Base-by-base conservation (phyloP, 2,888 invertebrate genomes). In the Xanthia icteritia region DNA sequence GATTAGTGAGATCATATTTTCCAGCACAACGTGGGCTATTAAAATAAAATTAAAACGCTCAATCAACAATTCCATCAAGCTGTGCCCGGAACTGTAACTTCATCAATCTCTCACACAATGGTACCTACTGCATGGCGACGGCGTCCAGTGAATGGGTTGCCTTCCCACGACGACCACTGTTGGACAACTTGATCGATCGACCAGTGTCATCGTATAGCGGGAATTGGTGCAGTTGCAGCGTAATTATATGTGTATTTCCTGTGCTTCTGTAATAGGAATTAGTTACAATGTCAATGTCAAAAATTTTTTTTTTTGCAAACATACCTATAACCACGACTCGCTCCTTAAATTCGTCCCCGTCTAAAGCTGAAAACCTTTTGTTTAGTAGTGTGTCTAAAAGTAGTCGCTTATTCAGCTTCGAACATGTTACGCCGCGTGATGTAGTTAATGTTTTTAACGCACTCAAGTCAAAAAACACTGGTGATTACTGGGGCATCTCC, bases 161-260 rank as follows among this genome's bases (percentile, higher is more conserved):
- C 54, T 39, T 65, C 86, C 66, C 76, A 69, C 86, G 56, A 39
- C 61, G 68, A 13, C 67, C 85, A 81, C 70, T 70, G 85, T 58
- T 83, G 86, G 84, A 77, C 86, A 83, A 68, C 70, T 13, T 83
- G 84, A 84, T 84, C 51, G 86, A 84, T 84, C 63, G 84, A 61
- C 23, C n/a, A 54, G 36, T 54, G 74, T 61, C 76, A 31, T 42
- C 69, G 61, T n/a, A n/a, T 20, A 75, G 58, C 63, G 65, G 82
- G 51, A 73, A 66, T 66, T 76, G 60, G 13, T 27, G 27, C 63
- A 67, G 75, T 81, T 60, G 66, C 48, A 51, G 45, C 36, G 5
- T 51, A 54, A 74, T 73, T 58, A 81, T 70, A 31, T 72, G n/a
- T 58, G 56, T 70, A 69, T 69, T 79, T 80, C 70, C 84, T 69